phyloP scores from a whole-genome alignment of 2,113 vertebrate species.

The Prionailurus bengalensis region DNA sequence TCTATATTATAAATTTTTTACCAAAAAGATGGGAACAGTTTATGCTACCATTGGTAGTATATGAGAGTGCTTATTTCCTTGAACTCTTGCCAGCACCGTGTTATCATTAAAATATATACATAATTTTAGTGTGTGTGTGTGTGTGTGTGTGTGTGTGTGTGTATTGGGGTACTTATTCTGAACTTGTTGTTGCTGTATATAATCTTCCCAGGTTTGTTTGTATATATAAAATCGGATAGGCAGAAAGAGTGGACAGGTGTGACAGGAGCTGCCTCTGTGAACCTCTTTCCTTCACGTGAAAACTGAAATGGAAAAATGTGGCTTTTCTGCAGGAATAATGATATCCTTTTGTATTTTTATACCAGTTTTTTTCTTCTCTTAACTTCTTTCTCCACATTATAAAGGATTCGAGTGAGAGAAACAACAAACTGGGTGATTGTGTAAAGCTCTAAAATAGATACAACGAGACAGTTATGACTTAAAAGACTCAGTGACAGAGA shows the following conservation, averaged over 20 bases:
- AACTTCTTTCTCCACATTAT: background rate
- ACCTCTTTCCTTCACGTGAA: background rate
- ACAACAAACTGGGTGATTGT: background rate
- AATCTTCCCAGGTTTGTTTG: background rate
- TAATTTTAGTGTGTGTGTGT: background rate
- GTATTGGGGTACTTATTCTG: background rate
- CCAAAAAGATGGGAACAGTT: background rate
- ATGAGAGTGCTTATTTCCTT: background rate
- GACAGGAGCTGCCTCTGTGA: background rate
- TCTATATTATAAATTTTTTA: background rate
- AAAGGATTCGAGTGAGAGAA: slow-evolving; percentile 21
- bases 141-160: background rate
- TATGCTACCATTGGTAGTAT: background rate
- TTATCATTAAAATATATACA: background rate
- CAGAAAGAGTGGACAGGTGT: background rate
- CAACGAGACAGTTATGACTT: background rate
- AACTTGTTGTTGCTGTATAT: background rate
- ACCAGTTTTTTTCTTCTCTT: background rate
- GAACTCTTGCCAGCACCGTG: background rate
- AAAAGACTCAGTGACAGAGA: slow-evolving; percentile 33
- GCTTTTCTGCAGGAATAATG: background rate
- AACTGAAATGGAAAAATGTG: slow-evolving; percentile 23
- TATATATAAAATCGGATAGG: background rate
- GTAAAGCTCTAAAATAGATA: background rate
- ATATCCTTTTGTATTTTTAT: slow-evolving; percentile 11